Percentiles rank a stretch among this genome's conserved stretches.
These are phyloP conservation scores for Drosophila silvestris DNA, from an alignment of 2,888 invertebrate species.

Conservation along the genomic window DNA sequence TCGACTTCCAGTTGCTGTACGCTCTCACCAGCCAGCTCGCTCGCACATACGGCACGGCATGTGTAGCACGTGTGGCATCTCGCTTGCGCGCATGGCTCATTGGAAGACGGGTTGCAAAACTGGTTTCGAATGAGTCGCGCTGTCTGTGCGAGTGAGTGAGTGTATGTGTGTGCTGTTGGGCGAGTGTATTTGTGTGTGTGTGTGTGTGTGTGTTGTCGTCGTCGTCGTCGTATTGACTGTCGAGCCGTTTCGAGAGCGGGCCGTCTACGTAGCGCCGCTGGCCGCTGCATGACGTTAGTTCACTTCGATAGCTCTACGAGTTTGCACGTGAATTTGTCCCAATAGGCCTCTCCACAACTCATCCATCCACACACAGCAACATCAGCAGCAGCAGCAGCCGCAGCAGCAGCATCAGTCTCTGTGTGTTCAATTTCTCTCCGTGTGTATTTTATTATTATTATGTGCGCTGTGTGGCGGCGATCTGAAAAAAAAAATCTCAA, in stretches of 20 bases:
- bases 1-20: constrained; percentile 67
- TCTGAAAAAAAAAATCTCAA: constrained; percentile 48
- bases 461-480: constrained; percentile 49
- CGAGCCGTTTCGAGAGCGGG: constrained; percentile 54
- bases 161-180: constrained; percentile 12
- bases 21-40: constrained; percentile 50
- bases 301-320: constrained; percentile 86
- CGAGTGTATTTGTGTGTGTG: constrained; percentile 2
- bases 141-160: constrained; percentile 14
- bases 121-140: constrained; percentile 55
- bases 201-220: constrained; percentile 26
- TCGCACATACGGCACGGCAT: constrained; percentile 19
- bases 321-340: constrained; percentile 85
- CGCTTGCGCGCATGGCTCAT: constrained; percentile 46
- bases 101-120: constrained; percentile 71
- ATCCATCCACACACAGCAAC: constrained; percentile 9
- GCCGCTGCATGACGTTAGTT: constrained; percentile 85
- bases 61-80: constrained; percentile 32
- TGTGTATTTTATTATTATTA: constrained; percentile 48
- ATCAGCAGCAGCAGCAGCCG: constrained; percentile 4
- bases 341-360: constrained; percentile 55
- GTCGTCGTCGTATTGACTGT: constrained; percentile 29
- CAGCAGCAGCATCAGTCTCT: constrained; percentile 33
- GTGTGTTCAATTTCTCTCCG: constrained; percentile 35
- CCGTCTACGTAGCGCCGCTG: constrained; percentile 82